Evolutionary conservation across 2,888 invertebrate genomes (phyloP).

Genomic region (Nipponacmea schrenckii): DNA sequence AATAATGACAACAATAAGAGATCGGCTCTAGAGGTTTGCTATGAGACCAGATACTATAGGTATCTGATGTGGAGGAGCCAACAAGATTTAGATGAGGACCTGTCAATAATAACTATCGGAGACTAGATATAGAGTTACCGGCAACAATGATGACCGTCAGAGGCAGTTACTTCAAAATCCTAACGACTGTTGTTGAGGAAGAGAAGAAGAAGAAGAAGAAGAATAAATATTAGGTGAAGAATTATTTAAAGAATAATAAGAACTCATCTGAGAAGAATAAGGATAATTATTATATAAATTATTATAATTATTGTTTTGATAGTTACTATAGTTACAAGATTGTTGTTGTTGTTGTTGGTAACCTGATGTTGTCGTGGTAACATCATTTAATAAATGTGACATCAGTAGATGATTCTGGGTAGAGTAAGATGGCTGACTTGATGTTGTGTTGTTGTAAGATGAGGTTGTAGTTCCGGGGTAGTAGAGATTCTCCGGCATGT

Average conservation of each 20-base stretch:
- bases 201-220: too few species aligned
- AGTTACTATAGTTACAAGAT: conserved; percentile 4
- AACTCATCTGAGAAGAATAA: not conserved
- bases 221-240: too few species aligned
- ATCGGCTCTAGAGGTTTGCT: too few species aligned
- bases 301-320: not conserved
- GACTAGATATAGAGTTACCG: too few species aligned
- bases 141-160: too few species aligned
- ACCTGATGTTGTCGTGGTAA: not conserved
- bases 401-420: not conserved
- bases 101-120: too few species aligned
- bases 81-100: too few species aligned
- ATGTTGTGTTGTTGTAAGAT: not conserved
- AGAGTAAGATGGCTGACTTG: not conserved
- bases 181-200: too few species aligned
- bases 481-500: not conserved
- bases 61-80: too few species aligned
- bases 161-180: too few species aligned
- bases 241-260: not conserved
- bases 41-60: too few species aligned
- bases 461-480: not conserved
- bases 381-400: conserved; percentile 2
- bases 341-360: not conserved
- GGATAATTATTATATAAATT: not conserved
- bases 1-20: too few species aligned